Base-by-base conservation (phyloP, 2,888 invertebrate species). In the Oscheius myriophilus region DNA sequence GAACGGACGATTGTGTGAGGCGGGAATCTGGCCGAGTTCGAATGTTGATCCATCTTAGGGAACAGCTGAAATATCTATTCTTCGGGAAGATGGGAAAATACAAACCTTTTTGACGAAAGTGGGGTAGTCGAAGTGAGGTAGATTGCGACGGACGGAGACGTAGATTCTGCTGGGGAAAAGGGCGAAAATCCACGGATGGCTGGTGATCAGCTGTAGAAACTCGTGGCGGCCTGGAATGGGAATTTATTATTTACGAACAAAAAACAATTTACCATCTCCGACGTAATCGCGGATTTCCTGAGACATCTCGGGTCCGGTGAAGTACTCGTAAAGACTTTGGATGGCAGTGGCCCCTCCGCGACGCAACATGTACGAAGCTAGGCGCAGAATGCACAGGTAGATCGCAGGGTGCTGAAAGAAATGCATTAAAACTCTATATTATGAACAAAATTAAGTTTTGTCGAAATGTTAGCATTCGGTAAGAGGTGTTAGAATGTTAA, bases 151-250 rank as follows among this genome's bases (percentile, higher is more conserved):
- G 18, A 86, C 85, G 14, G 82, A 79, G 39, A 86, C 85, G 71
- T 82, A 86, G 45, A 81, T 84, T 51, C 84, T 80, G 43, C 81
- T 82, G 7, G 86, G 86, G 68, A 86, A 86, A 11, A 86, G 78
- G 16, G 85, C 78, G 68, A 86, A 86, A 23, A 84, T 82, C 80
- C 84, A 86, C 42, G 82, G 84, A 69, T 86, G 86, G 12, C 73
- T 64, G 18, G 72, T 67, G 45, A 86, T 72, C 53, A 86, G 79
- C 42, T 80, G 78, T 61, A 86, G 72, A 66, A 86, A 86, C 26
- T 79, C 79, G 43, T 72, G 72, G 33, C 75, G 76, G 6, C 76
- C 70, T 55, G 49, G 14, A 51, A 39, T 42, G 18, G 4, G 4
- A n/a, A 16, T 33, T 45, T 21, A n/a, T 11, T 54, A 21, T 1